Conservation (phyloP, 2,113 vertebrate genomes). For the Varanus komodoensis region DNA sequence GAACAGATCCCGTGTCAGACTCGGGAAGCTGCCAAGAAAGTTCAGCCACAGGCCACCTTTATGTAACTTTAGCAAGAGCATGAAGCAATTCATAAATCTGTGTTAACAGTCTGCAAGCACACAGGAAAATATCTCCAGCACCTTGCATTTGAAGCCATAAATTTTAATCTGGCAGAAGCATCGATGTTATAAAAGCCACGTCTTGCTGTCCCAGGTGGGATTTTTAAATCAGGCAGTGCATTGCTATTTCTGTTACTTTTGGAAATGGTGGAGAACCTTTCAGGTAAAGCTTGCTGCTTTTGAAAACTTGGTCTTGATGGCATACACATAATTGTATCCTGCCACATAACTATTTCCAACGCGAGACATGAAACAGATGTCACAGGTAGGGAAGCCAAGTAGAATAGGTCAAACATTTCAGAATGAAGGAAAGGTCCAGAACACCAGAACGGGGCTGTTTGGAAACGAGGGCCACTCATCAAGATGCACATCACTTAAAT, state of each 20-base stretch:
- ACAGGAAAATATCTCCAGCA: fast-evolving
- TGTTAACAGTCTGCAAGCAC: background rate
- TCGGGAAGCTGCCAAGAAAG: slow-evolving; percentile 6
- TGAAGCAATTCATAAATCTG: slow-evolving; percentile 35
- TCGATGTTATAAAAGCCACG: background rate
- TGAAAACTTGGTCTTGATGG: background rate
- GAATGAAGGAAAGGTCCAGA: background rate
- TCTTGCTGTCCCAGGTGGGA: slow-evolving; percentile 13
- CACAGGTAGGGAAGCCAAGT: background rate
- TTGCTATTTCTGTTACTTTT: background rate
- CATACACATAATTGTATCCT: background rate
- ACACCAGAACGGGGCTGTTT: background rate
- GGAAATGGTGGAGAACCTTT: background rate
- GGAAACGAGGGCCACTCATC: background rate
- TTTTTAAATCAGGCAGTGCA: slow-evolving; percentile 23
- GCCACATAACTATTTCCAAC: background rate
- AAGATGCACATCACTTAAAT: background rate
- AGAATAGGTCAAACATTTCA: background rate
- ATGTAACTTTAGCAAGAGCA: slow-evolving; percentile 13
- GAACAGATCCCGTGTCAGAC: slow-evolving; percentile 28
- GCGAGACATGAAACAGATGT: background rate
- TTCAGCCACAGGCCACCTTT: slow-evolving; percentile 40
- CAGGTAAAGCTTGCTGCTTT: background rate
- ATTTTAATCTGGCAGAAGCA: slow-evolving; percentile 41
- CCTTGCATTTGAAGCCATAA: slow-evolving; percentile 31